Conservation (phyloP, 1,140 invertebrate genomes). For the Apis cerana region DNA sequence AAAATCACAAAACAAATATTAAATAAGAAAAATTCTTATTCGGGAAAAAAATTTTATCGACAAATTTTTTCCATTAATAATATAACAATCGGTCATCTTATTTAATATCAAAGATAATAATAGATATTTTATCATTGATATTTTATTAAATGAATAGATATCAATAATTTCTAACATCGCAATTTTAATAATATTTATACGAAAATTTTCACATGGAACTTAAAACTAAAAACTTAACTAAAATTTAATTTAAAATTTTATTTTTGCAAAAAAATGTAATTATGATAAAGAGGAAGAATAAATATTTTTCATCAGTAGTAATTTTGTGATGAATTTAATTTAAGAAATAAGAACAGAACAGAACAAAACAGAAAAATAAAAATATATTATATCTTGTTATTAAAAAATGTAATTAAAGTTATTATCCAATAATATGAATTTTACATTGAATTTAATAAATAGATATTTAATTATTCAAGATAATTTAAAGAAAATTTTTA, state of each 20-base stretch:
- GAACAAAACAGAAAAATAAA: background rate
- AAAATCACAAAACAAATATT: slow-evolving; percentile 12
- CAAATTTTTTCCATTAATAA: background rate
- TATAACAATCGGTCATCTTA: background rate
- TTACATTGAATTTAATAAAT: background rate
- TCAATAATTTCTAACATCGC: background rate
- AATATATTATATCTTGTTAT: background rate
- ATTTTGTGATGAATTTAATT: background rate
- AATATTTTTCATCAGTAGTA: no score
- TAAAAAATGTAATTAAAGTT: slow-evolving; percentile 19
- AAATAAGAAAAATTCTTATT: background rate
- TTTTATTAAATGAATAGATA: background rate
- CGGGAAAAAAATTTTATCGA: background rate
- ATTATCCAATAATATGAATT: background rate
- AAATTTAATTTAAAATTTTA: no score
- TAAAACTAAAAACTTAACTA: no score
- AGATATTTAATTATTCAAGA: background rate
- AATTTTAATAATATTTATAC: no score
- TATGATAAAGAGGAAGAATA: no score
- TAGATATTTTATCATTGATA: background rate
- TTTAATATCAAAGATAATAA: no score
- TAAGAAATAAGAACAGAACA: background rate
- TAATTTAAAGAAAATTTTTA: background rate
- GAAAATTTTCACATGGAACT: no score
- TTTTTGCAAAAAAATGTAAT: no score